Conservation (phyloP, 2,113 vertebrate species). For the Prolemur simus region DNA sequence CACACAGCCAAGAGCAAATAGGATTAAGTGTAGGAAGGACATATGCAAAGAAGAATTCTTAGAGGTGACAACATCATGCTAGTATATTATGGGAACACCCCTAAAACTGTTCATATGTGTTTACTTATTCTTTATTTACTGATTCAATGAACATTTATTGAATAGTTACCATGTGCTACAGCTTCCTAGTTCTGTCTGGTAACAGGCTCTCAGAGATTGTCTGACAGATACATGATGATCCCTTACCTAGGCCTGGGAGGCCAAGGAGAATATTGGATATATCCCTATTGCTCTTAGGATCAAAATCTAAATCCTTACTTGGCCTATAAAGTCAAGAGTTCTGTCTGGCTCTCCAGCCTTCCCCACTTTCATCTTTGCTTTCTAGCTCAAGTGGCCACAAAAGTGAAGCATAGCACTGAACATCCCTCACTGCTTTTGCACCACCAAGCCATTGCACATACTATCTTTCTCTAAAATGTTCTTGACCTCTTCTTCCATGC, state of each 20-base stretch:
- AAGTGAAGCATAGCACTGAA: not conserved
- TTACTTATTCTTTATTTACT: not conserved
- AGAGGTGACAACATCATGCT: not conserved
- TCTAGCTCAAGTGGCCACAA: not conserved
- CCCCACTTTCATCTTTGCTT: not conserved
- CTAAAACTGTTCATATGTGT: not conserved
- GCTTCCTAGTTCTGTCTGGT: not conserved
- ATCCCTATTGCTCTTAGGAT: not conserved
- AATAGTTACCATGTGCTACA: not conserved
- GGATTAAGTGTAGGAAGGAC: not conserved
- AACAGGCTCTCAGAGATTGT: not conserved
- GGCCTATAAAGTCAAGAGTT: not conserved
- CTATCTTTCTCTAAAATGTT: not conserved
- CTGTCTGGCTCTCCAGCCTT: not conserved
- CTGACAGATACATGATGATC: not conserved
- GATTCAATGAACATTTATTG: not conserved
- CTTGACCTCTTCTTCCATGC: not conserved
- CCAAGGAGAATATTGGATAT: not conserved
- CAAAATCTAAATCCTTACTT: not conserved
- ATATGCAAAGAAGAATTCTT: not conserved
- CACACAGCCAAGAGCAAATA: not conserved
- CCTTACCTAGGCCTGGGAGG: not conserved
- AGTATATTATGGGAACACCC: not conserved
- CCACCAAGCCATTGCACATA: not conserved
- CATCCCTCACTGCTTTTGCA: not conserved